A percentile compares a stretch with the other conserved stretches of the same genome.
Evolutionary conservation across 64 coral and sea anemone genomes (phyloP).

Genomic region (Acropora yongei): DNA sequence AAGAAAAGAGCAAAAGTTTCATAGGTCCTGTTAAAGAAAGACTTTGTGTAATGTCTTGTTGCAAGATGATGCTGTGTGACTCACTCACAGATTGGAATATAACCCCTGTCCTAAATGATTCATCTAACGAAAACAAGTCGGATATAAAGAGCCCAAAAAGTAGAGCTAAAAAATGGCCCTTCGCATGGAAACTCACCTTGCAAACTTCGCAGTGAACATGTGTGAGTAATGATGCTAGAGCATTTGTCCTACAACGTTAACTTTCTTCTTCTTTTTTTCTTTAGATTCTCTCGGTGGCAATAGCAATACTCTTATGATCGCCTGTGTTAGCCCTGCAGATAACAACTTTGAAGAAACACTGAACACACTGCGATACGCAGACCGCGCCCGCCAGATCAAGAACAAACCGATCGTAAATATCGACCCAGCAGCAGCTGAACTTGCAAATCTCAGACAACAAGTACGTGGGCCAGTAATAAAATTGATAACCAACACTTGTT

Average conservation of each 20-base stretch:
- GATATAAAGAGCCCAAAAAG: no score
- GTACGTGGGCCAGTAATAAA: conserved; percentile 6
- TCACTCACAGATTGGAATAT: no score
- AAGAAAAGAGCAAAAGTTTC: neutral
- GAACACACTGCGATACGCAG: conserved; percentile 87
- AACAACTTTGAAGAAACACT: conserved; percentile 92
- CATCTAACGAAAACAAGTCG: no score
- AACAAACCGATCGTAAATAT: conserved; percentile 93
- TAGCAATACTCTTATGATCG: conserved; percentile 92
- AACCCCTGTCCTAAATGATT: no score
- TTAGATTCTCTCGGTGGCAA: conserved; percentile 94
- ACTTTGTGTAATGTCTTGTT: no score
- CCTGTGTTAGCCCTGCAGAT: conserved; percentile 91
- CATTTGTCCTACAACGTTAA: neutral
- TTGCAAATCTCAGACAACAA: conserved; percentile 82
- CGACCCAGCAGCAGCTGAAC: conserved; percentile 83
- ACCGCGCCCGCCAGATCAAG: conserved; percentile 89
- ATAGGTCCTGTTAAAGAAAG: neutral
- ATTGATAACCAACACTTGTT: no score
- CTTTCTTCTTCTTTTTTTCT: neutral
- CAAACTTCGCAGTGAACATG: no score
- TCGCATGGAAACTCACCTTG: no score
- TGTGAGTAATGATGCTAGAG: no score
- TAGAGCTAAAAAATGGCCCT: no score
- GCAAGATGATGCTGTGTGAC: no score